These are phyloP conservation scores for Diglossa cyanea DNA, from an alignment of 2,797 vertebrate species.

Conservation along the genomic window DNA sequence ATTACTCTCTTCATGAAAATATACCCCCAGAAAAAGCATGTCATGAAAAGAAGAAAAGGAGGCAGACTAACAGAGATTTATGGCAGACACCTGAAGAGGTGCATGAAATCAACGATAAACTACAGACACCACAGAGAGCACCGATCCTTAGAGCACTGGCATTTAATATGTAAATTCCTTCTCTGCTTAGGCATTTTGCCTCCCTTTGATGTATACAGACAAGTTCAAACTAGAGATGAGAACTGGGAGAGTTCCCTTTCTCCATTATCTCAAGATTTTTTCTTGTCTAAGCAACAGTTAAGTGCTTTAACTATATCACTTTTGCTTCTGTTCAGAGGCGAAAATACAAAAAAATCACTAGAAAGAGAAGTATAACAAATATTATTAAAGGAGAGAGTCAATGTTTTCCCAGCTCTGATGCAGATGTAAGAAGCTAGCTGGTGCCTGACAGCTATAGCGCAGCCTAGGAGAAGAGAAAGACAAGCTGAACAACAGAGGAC, in stretches of 20 bases:
- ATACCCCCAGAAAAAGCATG: accelerated
- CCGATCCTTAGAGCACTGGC: background rate
- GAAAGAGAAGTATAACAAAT: background rate
- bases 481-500: background rate
- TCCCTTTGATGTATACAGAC: conserved; percentile 14
- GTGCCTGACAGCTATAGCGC: background rate
- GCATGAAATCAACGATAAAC: background rate
- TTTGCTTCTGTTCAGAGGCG: background rate
- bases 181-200: background rate
- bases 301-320: background rate
- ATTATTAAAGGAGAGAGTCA: background rate
- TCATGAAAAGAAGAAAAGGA: background rate
- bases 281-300: background rate
- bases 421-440: background rate
- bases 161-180: conserved; percentile 7
- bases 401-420: background rate
- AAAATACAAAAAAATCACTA: background rate
- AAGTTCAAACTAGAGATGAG: conserved; percentile 16
- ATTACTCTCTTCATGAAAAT: background rate
- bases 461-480: background rate
- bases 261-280: background rate
- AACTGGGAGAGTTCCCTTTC: background rate
- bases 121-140: background rate
- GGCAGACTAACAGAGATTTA: background rate
- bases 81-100: background rate